Percentiles rank a stretch among this genome's conserved stretches.
phyloP scores from a whole-genome alignment of 1,140 invertebrate species.

The Archegozetes longisetosus region DNA sequence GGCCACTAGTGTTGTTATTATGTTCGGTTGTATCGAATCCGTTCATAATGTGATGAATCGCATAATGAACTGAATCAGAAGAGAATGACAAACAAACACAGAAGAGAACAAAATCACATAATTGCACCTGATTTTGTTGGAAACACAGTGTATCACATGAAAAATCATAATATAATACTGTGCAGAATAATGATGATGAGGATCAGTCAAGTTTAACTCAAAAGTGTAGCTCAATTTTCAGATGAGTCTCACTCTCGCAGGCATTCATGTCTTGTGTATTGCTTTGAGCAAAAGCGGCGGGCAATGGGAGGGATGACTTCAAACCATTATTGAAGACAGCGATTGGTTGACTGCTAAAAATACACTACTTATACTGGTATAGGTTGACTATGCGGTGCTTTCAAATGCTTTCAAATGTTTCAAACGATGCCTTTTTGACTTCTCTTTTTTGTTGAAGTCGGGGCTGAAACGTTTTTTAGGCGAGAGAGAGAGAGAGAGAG shows the following conservation, averaged over 20 bases:
- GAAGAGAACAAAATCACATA: too few species aligned
- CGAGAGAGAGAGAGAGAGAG: too few species aligned
- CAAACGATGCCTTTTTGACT: not conserved
- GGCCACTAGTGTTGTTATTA: not conserved
- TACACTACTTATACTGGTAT: not conserved
- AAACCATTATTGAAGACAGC: not conserved
- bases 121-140: too few species aligned
- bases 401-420: not conserved
- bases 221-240: not conserved
- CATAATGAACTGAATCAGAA: not conserved
- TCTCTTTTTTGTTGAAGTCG: not conserved
- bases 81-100: not conserved
- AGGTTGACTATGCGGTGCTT: not conserved
- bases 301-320: not conserved
- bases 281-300: not conserved
- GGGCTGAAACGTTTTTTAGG: too few species aligned
- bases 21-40: slow-evolving; percentile 6
- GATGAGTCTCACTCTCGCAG: not conserved
- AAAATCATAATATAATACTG: too few species aligned
- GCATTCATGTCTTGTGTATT: not conserved
- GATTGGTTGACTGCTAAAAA: not conserved
- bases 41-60: not conserved
- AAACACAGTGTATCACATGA: too few species aligned
- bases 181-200: not conserved
- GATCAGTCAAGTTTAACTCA: not conserved